phyloP scores from a whole-genome alignment of 2,888 invertebrate species.

The Sminthurides aquaticus region DNA sequence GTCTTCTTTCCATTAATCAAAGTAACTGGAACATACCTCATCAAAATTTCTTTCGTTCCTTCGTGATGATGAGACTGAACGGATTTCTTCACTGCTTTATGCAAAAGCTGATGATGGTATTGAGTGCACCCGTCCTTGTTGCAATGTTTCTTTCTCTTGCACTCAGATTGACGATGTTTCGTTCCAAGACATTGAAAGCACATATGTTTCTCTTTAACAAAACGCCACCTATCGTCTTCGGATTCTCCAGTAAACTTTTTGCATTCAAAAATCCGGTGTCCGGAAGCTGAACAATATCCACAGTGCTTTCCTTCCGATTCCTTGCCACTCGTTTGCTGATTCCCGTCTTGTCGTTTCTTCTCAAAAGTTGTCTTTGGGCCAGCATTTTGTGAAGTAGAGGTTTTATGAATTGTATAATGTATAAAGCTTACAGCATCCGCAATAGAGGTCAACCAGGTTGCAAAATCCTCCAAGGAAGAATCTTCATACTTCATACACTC shows the following conservation, averaged over 20 bases:
- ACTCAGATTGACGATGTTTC: neutral
- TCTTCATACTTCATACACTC: neutral
- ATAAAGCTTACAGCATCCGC: constrained; percentile 8
- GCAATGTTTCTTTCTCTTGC: constrained; percentile 8
- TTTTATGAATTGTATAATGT: no score
- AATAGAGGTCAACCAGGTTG: constrained; percentile 12
- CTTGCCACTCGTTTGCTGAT: no score
- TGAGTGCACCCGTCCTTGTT: constrained; percentile 8
- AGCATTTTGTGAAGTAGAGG: no score
- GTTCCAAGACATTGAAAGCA: constrained; percentile 18
- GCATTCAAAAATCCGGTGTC: neutral
- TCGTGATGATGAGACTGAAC: no score
- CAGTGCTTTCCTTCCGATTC: neutral
- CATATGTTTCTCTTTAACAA: neutral
- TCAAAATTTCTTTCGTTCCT: neutral
- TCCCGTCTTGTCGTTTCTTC: no score
- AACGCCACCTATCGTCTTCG: neutral
- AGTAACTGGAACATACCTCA: constrained; percentile 2
- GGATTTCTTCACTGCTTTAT: no score
- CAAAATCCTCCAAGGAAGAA: constrained; percentile 5
- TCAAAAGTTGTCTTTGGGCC: no score
- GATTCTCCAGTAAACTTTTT: neutral
- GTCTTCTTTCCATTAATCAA: neutral
- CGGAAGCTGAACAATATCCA: neutral
- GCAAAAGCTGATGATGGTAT: constrained; percentile 20